Evolutionary conservation across 2,797 vertebrate genomes (phyloP).

Genomic region (Diglossa cyanea): DNA sequence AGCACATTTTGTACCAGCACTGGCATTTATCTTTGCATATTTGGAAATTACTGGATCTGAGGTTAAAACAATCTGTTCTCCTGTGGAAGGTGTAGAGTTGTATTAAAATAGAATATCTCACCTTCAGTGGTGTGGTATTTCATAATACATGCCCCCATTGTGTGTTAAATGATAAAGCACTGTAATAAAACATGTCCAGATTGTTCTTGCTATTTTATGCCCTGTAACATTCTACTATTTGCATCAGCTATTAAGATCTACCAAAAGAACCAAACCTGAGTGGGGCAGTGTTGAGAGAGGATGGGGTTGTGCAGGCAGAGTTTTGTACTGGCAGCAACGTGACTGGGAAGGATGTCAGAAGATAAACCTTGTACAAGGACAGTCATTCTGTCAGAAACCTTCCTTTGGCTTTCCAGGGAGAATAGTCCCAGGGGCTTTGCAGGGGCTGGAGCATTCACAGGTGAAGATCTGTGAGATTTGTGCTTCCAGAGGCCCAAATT

Average conservation of each 20-base stretch:
- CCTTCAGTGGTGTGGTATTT: slow-evolving; percentile 59
- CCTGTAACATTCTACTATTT: slow-evolving; percentile 52
- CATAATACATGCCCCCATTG: slow-evolving; percentile 17
- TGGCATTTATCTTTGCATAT: neutral
- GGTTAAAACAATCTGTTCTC: slow-evolving; percentile 45
- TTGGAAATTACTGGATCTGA: slow-evolving; percentile 27
- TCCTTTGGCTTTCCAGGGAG: neutral
- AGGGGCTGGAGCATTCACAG: neutral
- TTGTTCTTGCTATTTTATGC: slow-evolving; percentile 64
- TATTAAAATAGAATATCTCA: slow-evolving; percentile 17
- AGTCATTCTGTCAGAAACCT: neutral
- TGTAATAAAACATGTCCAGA: slow-evolving; percentile 54
- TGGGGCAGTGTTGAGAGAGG: neutral
- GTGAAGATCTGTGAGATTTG: neutral
- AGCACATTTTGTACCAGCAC: neutral
- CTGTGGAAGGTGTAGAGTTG: neutral
- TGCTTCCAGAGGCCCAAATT: neutral
- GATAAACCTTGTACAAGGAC: neutral
- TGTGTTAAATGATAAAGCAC: slow-evolving; percentile 61
- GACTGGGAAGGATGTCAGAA: neutral
- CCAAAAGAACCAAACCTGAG: neutral
- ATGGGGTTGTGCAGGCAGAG: neutral
- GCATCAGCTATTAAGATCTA: slow-evolving; percentile 19
- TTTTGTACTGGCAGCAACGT: neutral
- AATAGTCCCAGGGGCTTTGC: neutral